Conservation (phyloP, 2,113 vertebrate species). For the Heptranchias perlo region DNA sequence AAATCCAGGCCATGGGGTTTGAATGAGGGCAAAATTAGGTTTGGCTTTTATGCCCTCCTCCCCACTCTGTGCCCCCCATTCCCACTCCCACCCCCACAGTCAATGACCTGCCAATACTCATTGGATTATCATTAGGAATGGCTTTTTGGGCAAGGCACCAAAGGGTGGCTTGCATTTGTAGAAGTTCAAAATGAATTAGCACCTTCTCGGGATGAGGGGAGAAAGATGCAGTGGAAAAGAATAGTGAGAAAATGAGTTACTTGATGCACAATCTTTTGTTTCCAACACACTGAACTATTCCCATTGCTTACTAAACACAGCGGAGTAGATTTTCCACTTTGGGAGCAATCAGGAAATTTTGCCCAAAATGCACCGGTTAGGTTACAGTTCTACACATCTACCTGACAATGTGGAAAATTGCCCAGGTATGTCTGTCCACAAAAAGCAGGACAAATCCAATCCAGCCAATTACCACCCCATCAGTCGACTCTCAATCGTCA, state of each 20-base stretch:
- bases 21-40: background rate
- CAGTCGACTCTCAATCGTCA: too few relatives aligned
- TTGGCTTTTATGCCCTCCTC: background rate
- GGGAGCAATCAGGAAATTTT: too few relatives aligned
- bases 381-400: too few relatives aligned
- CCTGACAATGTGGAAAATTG: too few relatives aligned
- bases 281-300: background rate
- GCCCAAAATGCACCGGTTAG: too few relatives aligned
- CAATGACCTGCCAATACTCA: background rate
- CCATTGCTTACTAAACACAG: background rate
- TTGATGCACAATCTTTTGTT: background rate
- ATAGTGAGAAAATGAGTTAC: background rate
- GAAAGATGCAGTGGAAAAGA: background rate
- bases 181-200: background rate
- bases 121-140: background rate
- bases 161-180: background rate
- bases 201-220: background rate
- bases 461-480: too few relatives aligned
- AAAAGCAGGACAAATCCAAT: too few relatives aligned
- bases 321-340: too few relatives aligned
- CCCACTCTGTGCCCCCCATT: too few relatives aligned
- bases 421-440: too few relatives aligned
- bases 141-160: background rate
- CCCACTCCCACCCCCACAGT: too few relatives aligned
- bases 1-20: too few relatives aligned